Evolutionary conservation across 2,113 vertebrate species (phyloP).

Genomic region (Brachypodius melanocephalos): DNA sequence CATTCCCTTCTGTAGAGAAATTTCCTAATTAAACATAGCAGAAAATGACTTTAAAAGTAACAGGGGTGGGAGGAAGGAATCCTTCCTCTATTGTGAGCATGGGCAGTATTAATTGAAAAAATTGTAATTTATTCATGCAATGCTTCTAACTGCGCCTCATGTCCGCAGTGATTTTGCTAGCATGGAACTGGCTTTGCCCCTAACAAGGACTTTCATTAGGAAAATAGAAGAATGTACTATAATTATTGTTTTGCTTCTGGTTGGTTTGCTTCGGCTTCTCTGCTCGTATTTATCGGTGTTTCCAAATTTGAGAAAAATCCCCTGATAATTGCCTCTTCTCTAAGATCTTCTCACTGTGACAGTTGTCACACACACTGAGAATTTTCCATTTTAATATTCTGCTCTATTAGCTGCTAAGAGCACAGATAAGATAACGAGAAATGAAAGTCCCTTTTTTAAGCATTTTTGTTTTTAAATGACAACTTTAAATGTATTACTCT

Average conservation of each 20-base stretch:
- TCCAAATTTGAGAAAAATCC: slow-evolving; percentile 38
- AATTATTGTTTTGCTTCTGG: slow-evolving; percentile 38
- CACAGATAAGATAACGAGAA: slow-evolving; percentile 23
- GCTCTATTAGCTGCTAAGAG: slow-evolving; percentile 5
- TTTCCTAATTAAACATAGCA: slow-evolving; percentile 65
- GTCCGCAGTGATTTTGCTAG: background rate
- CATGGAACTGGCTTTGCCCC: background rate
- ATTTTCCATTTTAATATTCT: slow-evolving; percentile 29
- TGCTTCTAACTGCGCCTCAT: background rate
- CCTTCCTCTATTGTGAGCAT: background rate
- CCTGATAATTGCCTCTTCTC: slow-evolving; percentile 2
- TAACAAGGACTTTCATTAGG: background rate
- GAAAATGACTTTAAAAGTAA: slow-evolving; percentile 48
- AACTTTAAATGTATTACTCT: slow-evolving; percentile 42
- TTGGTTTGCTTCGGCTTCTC: background rate
- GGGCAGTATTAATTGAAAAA: slow-evolving; percentile 48
- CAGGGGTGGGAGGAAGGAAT: background rate
- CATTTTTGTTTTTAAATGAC: slow-evolving; percentile 37
- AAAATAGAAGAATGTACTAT: background rate
- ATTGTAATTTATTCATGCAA: slow-evolving; percentile 26
- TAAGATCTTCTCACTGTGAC: slow-evolving; percentile 21
- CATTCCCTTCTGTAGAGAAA: slow-evolving; percentile 58
- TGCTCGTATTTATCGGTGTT: background rate
- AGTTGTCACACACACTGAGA: slow-evolving; percentile 13
- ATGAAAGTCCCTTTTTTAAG: background rate